Base-by-base conservation (phyloP, 2,888 invertebrate genomes). In the Lacanobia oleracea region DNA sequence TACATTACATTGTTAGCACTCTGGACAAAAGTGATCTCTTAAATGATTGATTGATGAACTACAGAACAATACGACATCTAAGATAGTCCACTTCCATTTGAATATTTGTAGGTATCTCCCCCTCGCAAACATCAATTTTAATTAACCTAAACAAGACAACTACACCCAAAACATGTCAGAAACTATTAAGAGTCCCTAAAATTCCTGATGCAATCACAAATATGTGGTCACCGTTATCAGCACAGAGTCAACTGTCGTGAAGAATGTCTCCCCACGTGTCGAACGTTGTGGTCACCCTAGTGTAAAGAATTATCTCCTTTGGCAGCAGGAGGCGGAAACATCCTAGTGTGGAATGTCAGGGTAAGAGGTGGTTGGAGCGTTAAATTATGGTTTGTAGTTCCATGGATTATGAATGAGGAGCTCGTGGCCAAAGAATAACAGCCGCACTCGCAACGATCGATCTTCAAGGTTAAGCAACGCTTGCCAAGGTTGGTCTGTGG, bases 301-400 rank as follows among this genome's bases (percentile, higher is more conserved):
- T 68, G 74, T 65, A 61, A 18, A 79, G 70, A 82, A 88, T 89
- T 88, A 86, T 88, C 88, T 86, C 62, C 75, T 85, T 85, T 84
- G 21, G 75, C 85, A 76, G 84, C 78, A 59, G 83, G 87, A 62
- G 80, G 82, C 78, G 83, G 85, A 82, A 83, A 78, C 68, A 59
- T 67, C 56, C 65, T 68, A 57, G 68, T 63, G 16, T 37, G 60
- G 67, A 79, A 75, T 72, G 60, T 64, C 21, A 62, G 66, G 69
- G 60, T 43, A 43, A 43, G 48, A 18, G 48, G 48, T 18, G 48
- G 18, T 18, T 18, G 8, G 48, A 6, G 48, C 48, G 48, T 48
- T 48, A 18, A 48, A 48, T 48, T 48, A 48, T 48, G 18, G 16
- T 5, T 43, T 12, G 12, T 12, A 1, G 43, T 4, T 43, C 43